Base-by-base conservation (phyloP, 2,797 vertebrate species). In the Pygocentrus nattereri region DNA sequence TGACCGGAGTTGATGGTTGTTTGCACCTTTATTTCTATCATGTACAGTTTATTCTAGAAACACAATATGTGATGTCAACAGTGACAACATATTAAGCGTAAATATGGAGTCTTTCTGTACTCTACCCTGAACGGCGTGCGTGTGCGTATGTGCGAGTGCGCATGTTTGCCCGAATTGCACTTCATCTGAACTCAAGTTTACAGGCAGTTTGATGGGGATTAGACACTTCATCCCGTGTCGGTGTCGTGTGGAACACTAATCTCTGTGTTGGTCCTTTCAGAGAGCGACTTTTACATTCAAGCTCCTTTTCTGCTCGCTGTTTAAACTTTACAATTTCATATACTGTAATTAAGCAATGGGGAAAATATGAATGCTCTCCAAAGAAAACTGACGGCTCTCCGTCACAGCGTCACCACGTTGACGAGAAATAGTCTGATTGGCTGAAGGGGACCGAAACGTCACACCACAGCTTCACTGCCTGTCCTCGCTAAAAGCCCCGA, bases 81-180 rank as follows among this genome's bases (percentile, higher is more conserved):
- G 65, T 47, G 65, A 69, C 69, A 65, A 64, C 78, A 80, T 80
- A 73, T 80, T 73, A 73, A 64, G 31, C 71, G 25, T 62, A 62
- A 38, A 49, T 80, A 80, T 73, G 44, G 78, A 80, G 78, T 73
- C 69, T 80, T 80, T 80, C 71, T 80, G 69, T 80, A 80, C 78
- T 73, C 78, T 80, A 27, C 59, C 49, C 27, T 19, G 67, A 52
- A 54, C 44, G 18, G 75, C 38, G 75, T 54, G 75, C 52, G 21
- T 54, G 75, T 18, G 75, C 54, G 75, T 65, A 58, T 38, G 58
- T 59, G 34, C 41, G 38, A 41, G 76, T 27, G 64, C 23, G 76
- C 41, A 49, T 59, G 52, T 70, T n/a, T 78, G 50, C 76, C 76
- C 77, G 71, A 62, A 72, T 72, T 79, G 68, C 77, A 79, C 68